Conservation (phyloP, 2,113 vertebrate genomes). For the Pachypanchax playfairii region DNA sequence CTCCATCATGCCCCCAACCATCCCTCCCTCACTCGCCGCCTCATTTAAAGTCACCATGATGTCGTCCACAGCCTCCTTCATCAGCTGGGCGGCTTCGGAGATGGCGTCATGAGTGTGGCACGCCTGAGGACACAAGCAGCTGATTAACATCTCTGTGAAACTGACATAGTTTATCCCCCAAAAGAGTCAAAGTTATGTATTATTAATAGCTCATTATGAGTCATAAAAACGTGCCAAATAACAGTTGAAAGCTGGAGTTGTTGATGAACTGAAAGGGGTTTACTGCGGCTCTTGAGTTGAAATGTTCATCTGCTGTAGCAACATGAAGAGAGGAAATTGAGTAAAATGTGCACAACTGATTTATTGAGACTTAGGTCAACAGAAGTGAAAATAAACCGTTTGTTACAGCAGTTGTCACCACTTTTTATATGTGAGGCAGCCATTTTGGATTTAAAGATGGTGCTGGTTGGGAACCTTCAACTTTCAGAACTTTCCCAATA, state of each 20-base stretch:
- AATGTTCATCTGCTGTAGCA: no score
- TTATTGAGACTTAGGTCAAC: no score
- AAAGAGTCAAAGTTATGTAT: not conserved
- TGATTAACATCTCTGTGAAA: conserved; percentile 44
- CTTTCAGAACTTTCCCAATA: no score
- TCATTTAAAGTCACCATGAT: conserved; percentile 98
- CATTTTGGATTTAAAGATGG: no score
- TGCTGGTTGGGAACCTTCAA: no score
- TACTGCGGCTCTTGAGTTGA: not conserved
- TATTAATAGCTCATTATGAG: no score
- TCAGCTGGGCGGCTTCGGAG: conserved; percentile 92
- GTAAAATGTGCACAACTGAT: no score
- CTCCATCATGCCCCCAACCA: conserved; percentile 98
- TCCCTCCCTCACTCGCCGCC: conserved; percentile 94
- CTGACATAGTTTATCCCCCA: conserved; percentile 14
- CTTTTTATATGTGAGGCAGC: no score
- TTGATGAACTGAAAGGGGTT: not conserved
- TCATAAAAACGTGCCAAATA: not conserved
- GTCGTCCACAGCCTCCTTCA: conserved; percentile 98
- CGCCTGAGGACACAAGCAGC: conserved; percentile 77
- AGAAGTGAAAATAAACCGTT: no score
- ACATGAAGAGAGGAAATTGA: no score
- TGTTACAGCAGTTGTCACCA: no score
- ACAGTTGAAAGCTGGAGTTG: not conserved
- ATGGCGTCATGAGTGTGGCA: conserved; percentile 97